Evolutionary conservation across 2,888 invertebrate genomes (phyloP), one percentile per base, ranked within the genome.

Genomic region (Oscheius sp.): DNA sequence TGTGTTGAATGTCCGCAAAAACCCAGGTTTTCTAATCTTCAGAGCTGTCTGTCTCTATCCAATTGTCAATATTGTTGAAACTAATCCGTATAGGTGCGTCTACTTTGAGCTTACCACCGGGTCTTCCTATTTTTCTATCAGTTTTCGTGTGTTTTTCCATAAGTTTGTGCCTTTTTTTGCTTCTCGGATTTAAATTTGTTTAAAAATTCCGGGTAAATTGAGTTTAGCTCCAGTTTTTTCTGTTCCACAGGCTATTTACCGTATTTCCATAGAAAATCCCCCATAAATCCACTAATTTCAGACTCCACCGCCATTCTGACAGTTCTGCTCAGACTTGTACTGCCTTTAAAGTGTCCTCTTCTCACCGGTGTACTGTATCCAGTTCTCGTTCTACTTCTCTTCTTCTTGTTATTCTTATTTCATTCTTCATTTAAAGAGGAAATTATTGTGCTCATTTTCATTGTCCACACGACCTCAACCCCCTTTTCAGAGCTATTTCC

Each of bases 341-440:
- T 0, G 80, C 80, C 7, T 80, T 80, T 73, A 76, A 78, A 56
- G 80, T 76, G 21, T 76, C 80, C 16, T 77, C 80, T 2, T 73
- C 73, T 64, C 80, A 80, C 49, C 69, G 68, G 12, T 80, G 80
- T 53, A 73, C 75, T 0, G 70, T 80, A 27, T 72, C 71, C 6
- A 43, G 43, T 9, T 43, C 61, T 21, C 41, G 61, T 23, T 61
- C 43, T 43, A 41, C 61, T 1, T 21, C 21, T 41, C 43, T 43
- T 12, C 18, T 61, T 5, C 21, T 61, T 18, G 43, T 41, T 13
- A 45, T 61, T 61, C 23, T 61, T 7, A 61, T 61, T 23, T 55
- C 25, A 2, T 55, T 25, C 23, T 13, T 49, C 49, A 13, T 16
- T 21, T 49, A 21, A 49, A 18, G 6, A 45, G 16, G 6, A 49